Percentiles rank a stretch among this genome's conserved stretches.
Conservation (phyloP, 2,888 invertebrate species). For the Empis stercorea region DNA sequence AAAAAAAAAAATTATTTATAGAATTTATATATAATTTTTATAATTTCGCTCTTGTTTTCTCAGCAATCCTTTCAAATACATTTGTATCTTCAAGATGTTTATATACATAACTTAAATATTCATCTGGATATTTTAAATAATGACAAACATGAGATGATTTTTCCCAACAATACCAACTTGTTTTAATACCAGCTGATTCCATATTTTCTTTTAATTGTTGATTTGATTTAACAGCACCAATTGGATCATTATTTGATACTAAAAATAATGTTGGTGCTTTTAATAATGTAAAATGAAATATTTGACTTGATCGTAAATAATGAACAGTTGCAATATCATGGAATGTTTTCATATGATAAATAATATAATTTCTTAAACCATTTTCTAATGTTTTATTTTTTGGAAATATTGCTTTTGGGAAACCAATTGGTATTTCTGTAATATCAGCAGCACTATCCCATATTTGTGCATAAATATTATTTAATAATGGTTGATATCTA, state of each 20-base stretch:
- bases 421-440: conserved; percentile 52
- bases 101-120: conserved; percentile 47
- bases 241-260: conserved; percentile 56
- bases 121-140: conserved; percentile 46
- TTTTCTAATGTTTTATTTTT: conserved; percentile 54
- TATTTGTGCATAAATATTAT: conserved; percentile 65
- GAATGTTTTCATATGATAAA: conserved; percentile 69
- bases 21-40: too few species aligned
- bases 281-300: conserved; percentile 67
- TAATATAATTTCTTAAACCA: conserved; percentile 51
- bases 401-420: conserved; percentile 56
- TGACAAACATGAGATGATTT: conserved; percentile 63
- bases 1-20: too few species aligned
- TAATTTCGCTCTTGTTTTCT: conserved; percentile 29
- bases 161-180: conserved; percentile 59
- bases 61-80: conserved; percentile 38
- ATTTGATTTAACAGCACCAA: conserved; percentile 64
- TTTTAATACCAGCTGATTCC: conserved; percentile 62
- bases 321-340: conserved; percentile 70
- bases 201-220: conserved; percentile 58
- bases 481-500: conserved; percentile 47
- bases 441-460: conserved; percentile 81
- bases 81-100: conserved; percentile 43
- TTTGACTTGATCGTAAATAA: conserved; percentile 68
- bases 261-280: conserved; percentile 64